Percentiles rank a stretch among this genome's conserved stretches.
Evolutionary conservation across 2,888 invertebrate genomes (phyloP).

Genomic region (Andricus quercusramuli): DNA sequence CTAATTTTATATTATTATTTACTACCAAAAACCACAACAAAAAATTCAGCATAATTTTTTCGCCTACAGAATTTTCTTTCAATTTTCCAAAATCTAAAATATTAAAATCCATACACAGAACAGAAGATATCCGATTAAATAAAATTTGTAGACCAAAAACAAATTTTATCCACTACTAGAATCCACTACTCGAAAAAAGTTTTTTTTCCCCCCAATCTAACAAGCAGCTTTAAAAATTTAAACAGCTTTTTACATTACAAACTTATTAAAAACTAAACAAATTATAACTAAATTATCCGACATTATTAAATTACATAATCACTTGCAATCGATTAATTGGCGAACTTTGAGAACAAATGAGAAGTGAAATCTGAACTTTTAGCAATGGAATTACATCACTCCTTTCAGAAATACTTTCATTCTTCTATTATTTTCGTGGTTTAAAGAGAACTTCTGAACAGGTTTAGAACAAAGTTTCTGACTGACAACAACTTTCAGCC

Average conservation of each 20-base stretch:
- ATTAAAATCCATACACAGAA: too few relatives aligned
- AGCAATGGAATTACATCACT: constrained; percentile 12
- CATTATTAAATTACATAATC: constrained; percentile 6
- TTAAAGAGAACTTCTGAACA: constrained; percentile 5
- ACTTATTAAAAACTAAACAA: background rate
- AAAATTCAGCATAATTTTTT: too few relatives aligned
- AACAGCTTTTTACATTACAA: background rate
- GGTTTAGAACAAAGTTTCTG: constrained; percentile 15
- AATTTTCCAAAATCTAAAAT: too few relatives aligned
- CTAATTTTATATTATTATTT: too few relatives aligned
- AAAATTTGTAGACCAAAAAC: too few relatives aligned
- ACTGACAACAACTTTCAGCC: constrained; percentile 3
- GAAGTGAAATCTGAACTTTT: background rate
- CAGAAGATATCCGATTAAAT: too few relatives aligned
- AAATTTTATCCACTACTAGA: too few relatives aligned
- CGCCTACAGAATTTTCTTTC: too few relatives aligned
- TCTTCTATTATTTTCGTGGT: constrained; percentile 29
- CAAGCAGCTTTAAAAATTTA: background rate
- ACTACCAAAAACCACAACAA: too few relatives aligned
- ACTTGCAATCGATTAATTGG: background rate
- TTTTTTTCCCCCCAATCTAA: too few relatives aligned
- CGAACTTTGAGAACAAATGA: background rate
- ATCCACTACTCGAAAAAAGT: too few relatives aligned
- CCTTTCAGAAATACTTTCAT: background rate
- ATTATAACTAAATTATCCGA: constrained; percentile 3